Conservation (phyloP, 1,140 invertebrate genomes). For the Oscheius sp. region DNA sequence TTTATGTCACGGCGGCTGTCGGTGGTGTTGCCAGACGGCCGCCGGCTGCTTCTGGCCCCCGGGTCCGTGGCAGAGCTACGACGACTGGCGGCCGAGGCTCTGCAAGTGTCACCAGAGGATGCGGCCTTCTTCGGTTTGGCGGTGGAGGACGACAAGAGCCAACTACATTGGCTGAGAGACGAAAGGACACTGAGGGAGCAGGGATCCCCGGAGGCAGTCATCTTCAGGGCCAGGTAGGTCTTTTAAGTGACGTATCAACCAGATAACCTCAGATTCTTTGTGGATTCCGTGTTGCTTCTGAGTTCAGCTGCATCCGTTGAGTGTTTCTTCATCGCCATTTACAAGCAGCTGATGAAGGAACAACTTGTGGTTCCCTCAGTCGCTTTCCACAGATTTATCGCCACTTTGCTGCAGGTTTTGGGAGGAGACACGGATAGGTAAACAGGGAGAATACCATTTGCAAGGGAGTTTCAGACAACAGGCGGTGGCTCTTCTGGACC, state of each 20-base stretch:
- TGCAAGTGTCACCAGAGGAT: background rate
- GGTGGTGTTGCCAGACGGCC: background rate
- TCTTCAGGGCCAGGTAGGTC: background rate
- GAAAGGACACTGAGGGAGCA: background rate
- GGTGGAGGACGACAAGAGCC: background rate
- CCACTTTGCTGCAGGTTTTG: background rate
- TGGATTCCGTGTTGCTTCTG: background rate
- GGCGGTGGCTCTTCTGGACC: background rate
- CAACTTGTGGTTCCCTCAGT: background rate
- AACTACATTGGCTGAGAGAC: background rate
- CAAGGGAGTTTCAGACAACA: no score
- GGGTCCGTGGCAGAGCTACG: background rate
- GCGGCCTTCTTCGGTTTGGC: background rate
- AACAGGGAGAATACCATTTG: no score
- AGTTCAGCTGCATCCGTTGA: background rate
- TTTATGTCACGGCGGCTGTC: slow-evolving; percentile 4
- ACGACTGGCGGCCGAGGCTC: background rate
- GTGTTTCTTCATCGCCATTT: background rate
- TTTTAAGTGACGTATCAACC: background rate
- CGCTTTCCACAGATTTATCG: background rate
- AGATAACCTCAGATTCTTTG: background rate
- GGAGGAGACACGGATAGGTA: background rate
- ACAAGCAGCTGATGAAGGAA: background rate
- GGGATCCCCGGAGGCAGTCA: background rate
- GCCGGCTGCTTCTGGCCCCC: background rate